Evolutionary conservation across 2,888 invertebrate species (phyloP), one percentile per base, ranked within the genome.

Genomic region (Notodonta dromedarius): DNA sequence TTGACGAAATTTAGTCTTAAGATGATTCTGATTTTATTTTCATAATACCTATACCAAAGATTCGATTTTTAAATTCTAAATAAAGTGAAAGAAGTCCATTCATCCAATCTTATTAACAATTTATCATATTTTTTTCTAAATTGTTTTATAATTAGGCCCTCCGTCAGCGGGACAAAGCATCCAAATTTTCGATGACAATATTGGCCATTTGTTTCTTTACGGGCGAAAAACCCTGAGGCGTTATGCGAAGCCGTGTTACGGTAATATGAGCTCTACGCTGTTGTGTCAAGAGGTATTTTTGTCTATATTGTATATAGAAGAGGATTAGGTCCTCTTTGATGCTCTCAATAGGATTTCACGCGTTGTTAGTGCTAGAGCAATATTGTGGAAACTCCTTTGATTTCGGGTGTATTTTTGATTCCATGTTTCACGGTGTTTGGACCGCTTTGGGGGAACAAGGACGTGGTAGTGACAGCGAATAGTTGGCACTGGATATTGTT

Each of bases 381-480:
- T 88, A 91, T 84, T 87, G 86, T 86, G 88, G 87, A 92, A 86
- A 84, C 78, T 82, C 80, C 89, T 91, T 93, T 93, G 92, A 93
- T 89, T 90, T 82, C 78, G 83, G 87, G 90, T 91, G 86, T 90
- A 89, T 91, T 90, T 92, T 93, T 93, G 92, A 93, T 91, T 90
- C 79, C 85, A 88, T 90, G 86, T 89, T 84, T 88, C 81, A 89
- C 87, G 91, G 83, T 79, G 79, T 77, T 73, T 82, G 83, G 84
- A 74, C 72, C 51, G 66, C 62, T 77, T 69, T 65, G 73, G 71
- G 74, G 77, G 70, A 63, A 46, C 62, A 55, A 54, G 68, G 51
- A 67, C 59, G 63, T 71, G 74, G 59, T 62, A 62, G 66, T 74
- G 70, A 62, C 70, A 50, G 54, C 8, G 56, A 42, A 42, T 42